Base-by-base conservation (phyloP, 2,797 vertebrate genomes). In the Pachyuromys duprasi region DNA sequence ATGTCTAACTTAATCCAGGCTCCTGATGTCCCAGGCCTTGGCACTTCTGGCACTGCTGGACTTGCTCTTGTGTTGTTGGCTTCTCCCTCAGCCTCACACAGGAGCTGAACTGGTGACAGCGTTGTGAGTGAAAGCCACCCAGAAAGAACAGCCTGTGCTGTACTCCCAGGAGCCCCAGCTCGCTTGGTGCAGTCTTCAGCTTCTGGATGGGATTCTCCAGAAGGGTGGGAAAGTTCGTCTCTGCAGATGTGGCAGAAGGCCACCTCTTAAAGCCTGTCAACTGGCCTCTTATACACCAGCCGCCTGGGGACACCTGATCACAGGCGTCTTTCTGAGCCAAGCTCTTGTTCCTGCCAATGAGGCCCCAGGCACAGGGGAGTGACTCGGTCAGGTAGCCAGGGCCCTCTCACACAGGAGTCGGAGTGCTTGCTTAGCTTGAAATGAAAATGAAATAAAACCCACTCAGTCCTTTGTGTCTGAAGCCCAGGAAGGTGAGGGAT, bases 11-110 rank as follows among this genome's bases (percentile, higher is more conserved):
- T 72, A 42, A 89, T 33, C 31, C 49, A 72, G 90, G 62, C 20
- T 91, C 62, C n/a, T 31, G 53, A 45, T 55, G 69, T 83, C 36
- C 72, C 53, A 24, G 65, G 53, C 31, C 49, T 78, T 63, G 86
- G 91, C 78, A 86, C 60, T 33, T 95, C 80, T 92, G 79, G 4
- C n/a, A 22, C 80, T 84, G 78, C 57, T 94, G 42, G 75, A 17
- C 36, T 90, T 86, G 53, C 36, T 83, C 36, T 67, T 55, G 39
- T 78, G 65, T 57, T 69, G 20, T 11, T 86, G 90, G 53, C 67
- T 88, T 91, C 79, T 63, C 86, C 57, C 60, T 96, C 62, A 39
- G 67, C 33, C 84, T 79, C 60, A 57, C 55, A 69, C 80, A 55
- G 74, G 86, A 39, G n/a, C 55, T 81, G 65, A 57, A 42, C 8